Conservation (phyloP, 2,797 vertebrate species). For the Sebastes jordani region DNA sequence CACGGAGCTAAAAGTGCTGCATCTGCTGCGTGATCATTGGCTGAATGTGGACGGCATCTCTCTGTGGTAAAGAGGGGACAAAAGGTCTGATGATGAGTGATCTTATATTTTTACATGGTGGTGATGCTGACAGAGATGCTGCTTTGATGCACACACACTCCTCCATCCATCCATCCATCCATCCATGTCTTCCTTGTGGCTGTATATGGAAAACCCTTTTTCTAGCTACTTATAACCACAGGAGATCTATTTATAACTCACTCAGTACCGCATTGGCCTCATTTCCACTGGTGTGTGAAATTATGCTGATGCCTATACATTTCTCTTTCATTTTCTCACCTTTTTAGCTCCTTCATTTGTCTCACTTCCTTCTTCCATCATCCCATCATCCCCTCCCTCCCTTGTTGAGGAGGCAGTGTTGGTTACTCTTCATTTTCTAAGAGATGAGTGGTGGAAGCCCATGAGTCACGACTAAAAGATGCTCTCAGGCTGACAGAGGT, state of each 20-base stretch:
- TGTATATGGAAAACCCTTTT: constrained; percentile 18
- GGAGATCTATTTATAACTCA: constrained; percentile 67
- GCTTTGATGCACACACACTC: not conserved
- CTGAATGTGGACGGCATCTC: not conserved
- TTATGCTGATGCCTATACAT: constrained; percentile 65
- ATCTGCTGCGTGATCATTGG: constrained; percentile 17
- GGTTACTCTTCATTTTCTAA: constrained; percentile 36
- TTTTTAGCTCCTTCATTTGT: constrained; percentile 18
- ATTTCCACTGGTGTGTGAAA: constrained; percentile 68
- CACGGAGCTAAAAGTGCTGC: constrained; percentile 23
- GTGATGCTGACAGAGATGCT: not conserved
- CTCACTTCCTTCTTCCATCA: not conserved
- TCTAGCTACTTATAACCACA: constrained; percentile 39
- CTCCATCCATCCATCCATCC: no score
- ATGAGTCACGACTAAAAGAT: constrained; percentile 60
- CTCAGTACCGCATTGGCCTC: constrained; percentile 63
- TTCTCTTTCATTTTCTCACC: constrained; percentile 48
- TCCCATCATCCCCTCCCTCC: not conserved
- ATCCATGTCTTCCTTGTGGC: not conserved
- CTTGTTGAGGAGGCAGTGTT: constrained; percentile 9
- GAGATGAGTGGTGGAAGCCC: constrained; percentile 58
- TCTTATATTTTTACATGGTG: not conserved
- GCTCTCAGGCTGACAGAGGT: constrained; percentile 19
- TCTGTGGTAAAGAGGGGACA: not conserved
- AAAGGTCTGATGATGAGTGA: not conserved